phyloP scores from a whole-genome alignment of 2,888 invertebrate genomes.

The Scaptomyza tumidula region DNA sequence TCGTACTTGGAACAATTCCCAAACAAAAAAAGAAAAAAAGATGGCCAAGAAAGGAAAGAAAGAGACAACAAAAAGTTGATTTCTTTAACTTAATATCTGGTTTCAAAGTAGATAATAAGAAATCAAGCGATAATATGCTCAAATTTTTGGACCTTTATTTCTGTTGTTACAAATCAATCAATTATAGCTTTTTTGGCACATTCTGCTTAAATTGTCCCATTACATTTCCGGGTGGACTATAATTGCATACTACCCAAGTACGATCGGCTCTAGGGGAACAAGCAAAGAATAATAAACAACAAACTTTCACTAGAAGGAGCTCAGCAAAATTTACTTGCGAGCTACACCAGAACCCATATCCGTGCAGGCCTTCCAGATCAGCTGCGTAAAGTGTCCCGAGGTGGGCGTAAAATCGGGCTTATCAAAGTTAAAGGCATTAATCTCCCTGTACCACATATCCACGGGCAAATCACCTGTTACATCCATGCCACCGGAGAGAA shows the following conservation, averaged over 20 bases:
- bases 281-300: background rate
- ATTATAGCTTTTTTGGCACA: conserved; percentile 85
- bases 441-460: conserved; percentile 90
- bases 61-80: no score
- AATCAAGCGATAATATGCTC: no score
- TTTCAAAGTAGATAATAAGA: no score
- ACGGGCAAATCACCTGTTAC: conserved; percentile 72
- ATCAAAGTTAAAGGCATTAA: conserved; percentile 88
- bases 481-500: conserved; percentile 90
- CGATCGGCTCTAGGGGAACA: conserved; percentile 86
- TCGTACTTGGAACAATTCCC: background rate
- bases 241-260: conserved; percentile 92
- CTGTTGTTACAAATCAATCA: conserved; percentile 1
- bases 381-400: conserved; percentile 94
- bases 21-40: no score
- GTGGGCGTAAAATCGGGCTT: conserved; percentile 87
- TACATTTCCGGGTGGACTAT: conserved; percentile 95
- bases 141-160: conserved; percentile 34
- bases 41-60: background rate
- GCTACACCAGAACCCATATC: conserved; percentile 91
- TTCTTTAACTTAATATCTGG: no score
- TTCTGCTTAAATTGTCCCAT: conserved; percentile 90
- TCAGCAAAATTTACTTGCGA: conserved; percentile 53
- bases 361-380: conserved; percentile 91
- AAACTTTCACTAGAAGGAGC: background rate